These are phyloP conservation scores for Heliconius hermathena DNA, from an alignment of 1,140 invertebrate genomes.

Conservation along the genomic window DNA sequence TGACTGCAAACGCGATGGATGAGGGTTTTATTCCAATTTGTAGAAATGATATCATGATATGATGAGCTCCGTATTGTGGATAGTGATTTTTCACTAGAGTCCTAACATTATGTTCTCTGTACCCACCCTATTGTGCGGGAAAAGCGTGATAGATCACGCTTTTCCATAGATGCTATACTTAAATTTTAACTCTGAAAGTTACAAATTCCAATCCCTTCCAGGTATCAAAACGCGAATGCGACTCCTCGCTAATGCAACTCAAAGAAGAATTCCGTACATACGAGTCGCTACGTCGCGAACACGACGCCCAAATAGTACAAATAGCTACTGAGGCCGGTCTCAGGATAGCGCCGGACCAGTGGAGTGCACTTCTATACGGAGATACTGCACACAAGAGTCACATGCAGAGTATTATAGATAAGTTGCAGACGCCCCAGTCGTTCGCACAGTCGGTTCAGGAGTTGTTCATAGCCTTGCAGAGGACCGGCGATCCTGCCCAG, in stretches of 20 bases:
- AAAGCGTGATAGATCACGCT: too few species aligned
- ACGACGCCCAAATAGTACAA: constrained; percentile 99
- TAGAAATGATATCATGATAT: too few species aligned
- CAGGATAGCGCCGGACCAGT: constrained; percentile 98
- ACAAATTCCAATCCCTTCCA: constrained; percentile 53
- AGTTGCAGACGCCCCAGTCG: constrained; percentile 95
- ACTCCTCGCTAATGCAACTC: constrained; percentile 99
- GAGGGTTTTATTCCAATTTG: too few species aligned
- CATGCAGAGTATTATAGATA: constrained; percentile 99
- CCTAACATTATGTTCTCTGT: too few species aligned
- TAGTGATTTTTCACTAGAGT: too few species aligned
- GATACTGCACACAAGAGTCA: constrained; percentile 97
- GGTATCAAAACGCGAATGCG: constrained; percentile 98
- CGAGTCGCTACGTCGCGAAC: constrained; percentile 95
- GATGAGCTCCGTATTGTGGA: too few species aligned
- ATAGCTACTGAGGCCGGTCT: constrained; percentile 98
- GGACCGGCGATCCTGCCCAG: constrained; percentile 94
- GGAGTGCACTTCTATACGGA: constrained; percentile 98
- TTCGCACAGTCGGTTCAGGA: constrained; percentile 96
- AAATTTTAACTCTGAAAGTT: too few species aligned
- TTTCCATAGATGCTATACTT: too few species aligned
- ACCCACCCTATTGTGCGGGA: too few species aligned
- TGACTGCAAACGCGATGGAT: too few species aligned
- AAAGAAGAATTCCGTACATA: constrained; percentile 99
- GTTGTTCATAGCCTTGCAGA: constrained; percentile 94